Base-by-base conservation (phyloP, 2,113 vertebrate genomes). In the Oreochromis aureus region DNA sequence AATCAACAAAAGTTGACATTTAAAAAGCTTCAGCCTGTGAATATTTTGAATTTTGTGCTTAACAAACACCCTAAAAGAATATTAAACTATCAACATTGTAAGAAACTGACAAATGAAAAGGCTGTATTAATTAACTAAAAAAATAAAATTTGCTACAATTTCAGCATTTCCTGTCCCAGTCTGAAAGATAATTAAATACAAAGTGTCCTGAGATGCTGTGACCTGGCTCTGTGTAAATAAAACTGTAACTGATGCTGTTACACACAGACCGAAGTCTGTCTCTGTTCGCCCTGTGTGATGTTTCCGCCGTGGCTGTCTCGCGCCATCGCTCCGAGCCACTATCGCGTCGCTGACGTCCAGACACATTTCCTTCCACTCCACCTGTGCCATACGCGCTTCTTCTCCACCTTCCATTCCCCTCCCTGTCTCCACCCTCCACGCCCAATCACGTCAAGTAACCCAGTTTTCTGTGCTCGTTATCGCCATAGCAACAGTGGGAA, bases 311-410 rank as follows among this genome's bases (percentile, higher is more conserved):
- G 27, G 41, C 22, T 0, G 6, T 84, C 87, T 80, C 82, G 41
- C 84, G 84, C 90, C 91, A 87, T 89, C 34, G 87, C 93, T 93
- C 76, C 27, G 7, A 93, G 95, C 88, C 88, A 88, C 87, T 81
- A 87, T 91, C 87, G 84, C 87, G 92, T 87, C 93, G 87, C 51
- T 41, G 86, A 86, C 84, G 93, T 95, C 95, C 91, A 96, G 95
- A 95, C 95, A 85, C 89, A 94, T 96, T 96, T 83, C 86, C 93
- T 95, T 96, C 92, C 95, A 95, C 95, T 95, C 88, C 95, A 94
- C 89, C 92, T 95, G 91, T 93, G 94, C 90, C 92, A 89, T 41
- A 61, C 87, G 76, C 86, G 80, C 36, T 63, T 71, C 88, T 87
- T 79, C 89, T 69, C 89, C 61, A 54, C 58, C 83, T 78, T 89